phyloP scores from a whole-genome alignment of 1,140 invertebrate species.

The Lasioglossum albipes region DNA sequence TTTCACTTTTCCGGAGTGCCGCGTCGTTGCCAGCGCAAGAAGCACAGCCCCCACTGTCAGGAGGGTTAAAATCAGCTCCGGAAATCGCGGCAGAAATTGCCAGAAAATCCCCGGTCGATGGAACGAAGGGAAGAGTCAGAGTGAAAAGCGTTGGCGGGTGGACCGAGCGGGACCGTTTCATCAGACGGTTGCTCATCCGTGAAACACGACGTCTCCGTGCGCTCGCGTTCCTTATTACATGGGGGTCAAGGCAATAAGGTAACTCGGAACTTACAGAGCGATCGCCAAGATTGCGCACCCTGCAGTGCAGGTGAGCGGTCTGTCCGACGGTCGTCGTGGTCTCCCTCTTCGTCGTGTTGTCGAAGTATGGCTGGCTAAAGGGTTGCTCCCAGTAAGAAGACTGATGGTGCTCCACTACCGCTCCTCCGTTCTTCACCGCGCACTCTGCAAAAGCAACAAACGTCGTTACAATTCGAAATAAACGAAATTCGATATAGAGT shows the following conservation, averaged over 20 bases:
- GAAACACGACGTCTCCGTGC: conserved; percentile 28
- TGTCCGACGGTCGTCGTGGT: conserved; percentile 92
- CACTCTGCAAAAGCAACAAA: conserved; percentile 68
- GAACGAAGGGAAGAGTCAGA: background rate
- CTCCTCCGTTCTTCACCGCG: conserved; percentile 66
- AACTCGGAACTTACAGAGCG: conserved; percentile 87
- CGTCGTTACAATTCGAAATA: conserved; percentile 37
- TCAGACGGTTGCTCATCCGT: conserved; percentile 20
- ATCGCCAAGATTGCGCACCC: conserved; percentile 91
- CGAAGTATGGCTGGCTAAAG: conserved; percentile 93
- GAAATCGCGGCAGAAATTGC: conserved; percentile 18
- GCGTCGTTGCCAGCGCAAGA: background rate
- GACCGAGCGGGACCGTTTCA: conserved; percentile 15
- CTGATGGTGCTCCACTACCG: conserved; percentile 73
- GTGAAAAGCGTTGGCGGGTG: background rate
- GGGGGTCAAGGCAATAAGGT: conserved; percentile 39
- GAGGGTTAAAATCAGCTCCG: conserved; percentile 10
- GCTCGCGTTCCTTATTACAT: conserved; percentile 48
- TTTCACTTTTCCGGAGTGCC: background rate
- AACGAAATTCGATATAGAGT: background rate
- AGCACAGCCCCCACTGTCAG: background rate
- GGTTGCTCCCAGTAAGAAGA: conserved; percentile 85
- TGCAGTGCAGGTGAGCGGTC: conserved; percentile 91
- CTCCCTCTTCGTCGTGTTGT: conserved; percentile 91
- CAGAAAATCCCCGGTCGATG: conserved; percentile 29